phyloP scores from a whole-genome alignment of 2,797 vertebrate species.

The Macrochelys suwanniensis region DNA sequence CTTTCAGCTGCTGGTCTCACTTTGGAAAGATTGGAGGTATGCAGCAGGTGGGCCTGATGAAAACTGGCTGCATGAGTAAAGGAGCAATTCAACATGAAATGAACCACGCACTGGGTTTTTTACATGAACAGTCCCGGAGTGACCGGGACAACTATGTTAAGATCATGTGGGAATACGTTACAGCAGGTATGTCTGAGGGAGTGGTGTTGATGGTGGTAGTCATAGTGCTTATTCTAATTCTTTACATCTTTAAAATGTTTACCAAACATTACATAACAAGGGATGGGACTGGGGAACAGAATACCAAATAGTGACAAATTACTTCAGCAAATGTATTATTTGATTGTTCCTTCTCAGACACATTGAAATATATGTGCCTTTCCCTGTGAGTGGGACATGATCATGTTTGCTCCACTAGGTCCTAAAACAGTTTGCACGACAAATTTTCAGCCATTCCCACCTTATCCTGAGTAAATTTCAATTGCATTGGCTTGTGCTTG shows the following conservation, averaged over 20 bases:
- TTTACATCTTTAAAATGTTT: background rate
- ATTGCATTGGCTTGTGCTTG: constrained; percentile 25
- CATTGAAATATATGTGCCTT: constrained; percentile 47
- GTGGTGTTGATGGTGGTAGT: background rate
- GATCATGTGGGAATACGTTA: constrained; percentile 91
- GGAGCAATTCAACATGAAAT: constrained; percentile 91
- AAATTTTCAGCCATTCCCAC: constrained; percentile 56
- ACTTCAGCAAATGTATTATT: constrained; percentile 14
- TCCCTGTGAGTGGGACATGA: constrained; percentile 46
- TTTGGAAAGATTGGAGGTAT: constrained; percentile 87
- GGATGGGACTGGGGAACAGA: background rate
- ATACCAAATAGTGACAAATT: background rate
- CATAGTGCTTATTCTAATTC: background rate
- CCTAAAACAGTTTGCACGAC: constrained; percentile 51
- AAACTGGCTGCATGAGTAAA: constrained; percentile 83
- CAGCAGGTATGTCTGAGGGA: constrained; percentile 83
- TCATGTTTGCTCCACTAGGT: constrained; percentile 57
- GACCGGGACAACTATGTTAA: constrained; percentile 92
- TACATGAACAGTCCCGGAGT: constrained; percentile 90
- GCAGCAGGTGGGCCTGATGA: constrained; percentile 88
- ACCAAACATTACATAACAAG: background rate
- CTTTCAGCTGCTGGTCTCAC: constrained; percentile 88
- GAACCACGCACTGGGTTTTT: constrained; percentile 90
- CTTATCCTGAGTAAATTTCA: constrained; percentile 49
- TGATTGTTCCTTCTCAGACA: background rate